These are phyloP conservation scores for Platerodrilus igneus DNA, from an alignment of 2,888 invertebrate species.

Conservation along the genomic window DNA sequence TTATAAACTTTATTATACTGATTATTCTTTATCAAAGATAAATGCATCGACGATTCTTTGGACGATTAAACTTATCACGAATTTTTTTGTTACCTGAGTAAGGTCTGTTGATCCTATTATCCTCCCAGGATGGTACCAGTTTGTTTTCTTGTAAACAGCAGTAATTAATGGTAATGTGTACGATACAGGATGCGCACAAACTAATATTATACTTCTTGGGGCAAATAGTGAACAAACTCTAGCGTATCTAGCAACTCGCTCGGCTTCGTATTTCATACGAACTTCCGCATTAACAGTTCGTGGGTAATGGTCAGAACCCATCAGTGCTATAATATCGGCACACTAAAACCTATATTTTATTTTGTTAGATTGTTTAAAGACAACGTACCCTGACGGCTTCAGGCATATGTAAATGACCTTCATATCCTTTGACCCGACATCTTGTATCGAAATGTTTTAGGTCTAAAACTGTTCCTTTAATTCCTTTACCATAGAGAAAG, in stretches of 20 bases:
- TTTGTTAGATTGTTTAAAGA: not conserved
- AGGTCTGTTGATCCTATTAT: conserved; percentile 42
- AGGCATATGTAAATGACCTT: conserved; percentile 29
- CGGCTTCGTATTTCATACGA: conserved; percentile 36
- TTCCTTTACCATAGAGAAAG: conserved; percentile 38
- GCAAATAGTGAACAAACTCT: conserved; percentile 52
- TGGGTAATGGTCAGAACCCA: conserved; percentile 30
- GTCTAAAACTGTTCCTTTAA: conserved; percentile 38
- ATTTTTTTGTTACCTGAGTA: conserved; percentile 39
- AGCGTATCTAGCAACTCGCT: conserved; percentile 39
- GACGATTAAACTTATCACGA: too few relatives aligned
- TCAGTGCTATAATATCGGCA: conserved; percentile 41
- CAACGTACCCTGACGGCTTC: conserved; percentile 37
- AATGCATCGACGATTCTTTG: too few relatives aligned
- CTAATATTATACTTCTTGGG: conserved; percentile 53
- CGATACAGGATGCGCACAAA: conserved; percentile 53
- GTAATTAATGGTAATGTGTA: conserved; percentile 54
- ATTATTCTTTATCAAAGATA: too few relatives aligned
- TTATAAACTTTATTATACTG: too few relatives aligned
- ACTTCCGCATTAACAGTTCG: conserved; percentile 30
- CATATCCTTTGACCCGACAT: conserved; percentile 33
- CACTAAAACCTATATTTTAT: conserved; percentile 31
- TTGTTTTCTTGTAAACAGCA: conserved; percentile 45
- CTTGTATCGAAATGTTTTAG: conserved; percentile 41
- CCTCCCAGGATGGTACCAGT: conserved; percentile 45